Conservation (phyloP, 2,797 vertebrate species). For the Octomys mimax region DNA sequence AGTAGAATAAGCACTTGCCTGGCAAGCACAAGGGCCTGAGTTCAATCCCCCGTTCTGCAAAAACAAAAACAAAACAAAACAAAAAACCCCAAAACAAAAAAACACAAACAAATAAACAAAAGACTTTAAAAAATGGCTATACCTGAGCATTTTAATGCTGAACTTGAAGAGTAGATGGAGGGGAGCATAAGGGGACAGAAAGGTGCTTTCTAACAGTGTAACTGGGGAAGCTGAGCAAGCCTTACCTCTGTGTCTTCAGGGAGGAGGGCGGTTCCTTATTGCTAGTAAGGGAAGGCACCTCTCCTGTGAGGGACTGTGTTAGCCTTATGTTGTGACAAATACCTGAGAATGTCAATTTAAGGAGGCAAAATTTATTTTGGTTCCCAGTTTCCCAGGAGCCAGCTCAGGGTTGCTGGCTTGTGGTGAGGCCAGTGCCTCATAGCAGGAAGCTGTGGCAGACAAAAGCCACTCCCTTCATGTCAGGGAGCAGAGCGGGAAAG, state of each 20-base stretch:
- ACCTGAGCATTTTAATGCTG: neutral
- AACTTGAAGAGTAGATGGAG: neutral
- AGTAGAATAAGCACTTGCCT: no score
- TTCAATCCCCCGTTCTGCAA: no score
- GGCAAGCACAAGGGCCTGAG: no score
- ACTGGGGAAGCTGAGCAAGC: neutral
- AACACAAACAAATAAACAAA: no score
- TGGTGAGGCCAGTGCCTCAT: neutral
- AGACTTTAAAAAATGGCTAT: neutral
- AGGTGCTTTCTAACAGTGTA: no score
- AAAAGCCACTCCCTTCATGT: neutral
- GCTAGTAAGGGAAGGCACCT: neutral
- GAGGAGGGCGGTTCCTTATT: neutral
- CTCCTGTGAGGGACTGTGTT: neutral
- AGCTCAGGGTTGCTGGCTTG: neutral
- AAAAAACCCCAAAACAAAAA: no score
- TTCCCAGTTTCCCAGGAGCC: neutral
- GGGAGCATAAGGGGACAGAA: neutral
- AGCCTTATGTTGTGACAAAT: neutral
- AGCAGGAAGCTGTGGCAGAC: neutral
- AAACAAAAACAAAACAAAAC: no score
- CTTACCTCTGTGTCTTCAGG: neutral
- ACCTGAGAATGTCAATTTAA: neutral
- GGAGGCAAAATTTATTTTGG: neutral
- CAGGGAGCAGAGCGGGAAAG: neutral